Conservation (phyloP, 2,797 vertebrate species). For the Poecilia gillii region DNA sequence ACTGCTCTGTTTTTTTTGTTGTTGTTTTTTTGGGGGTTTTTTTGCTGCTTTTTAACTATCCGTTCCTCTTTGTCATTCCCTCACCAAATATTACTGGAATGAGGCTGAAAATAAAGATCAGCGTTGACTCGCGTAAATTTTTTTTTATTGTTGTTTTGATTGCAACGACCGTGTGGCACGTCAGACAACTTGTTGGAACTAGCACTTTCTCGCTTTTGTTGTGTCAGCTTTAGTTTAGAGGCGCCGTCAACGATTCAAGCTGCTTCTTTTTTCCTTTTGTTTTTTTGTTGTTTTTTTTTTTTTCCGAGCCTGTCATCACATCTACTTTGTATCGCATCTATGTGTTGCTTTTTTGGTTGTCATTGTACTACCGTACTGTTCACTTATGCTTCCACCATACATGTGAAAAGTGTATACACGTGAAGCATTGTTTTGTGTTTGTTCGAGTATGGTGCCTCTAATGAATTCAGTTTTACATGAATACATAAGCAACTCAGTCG, state of each 20-base stretch:
- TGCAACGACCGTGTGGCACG: constrained; percentile 48
- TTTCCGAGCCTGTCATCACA: constrained; percentile 89
- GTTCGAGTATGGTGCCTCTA: constrained; percentile 72
- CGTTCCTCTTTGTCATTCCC: constrained; percentile 50
- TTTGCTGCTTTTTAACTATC: constrained; percentile 43
- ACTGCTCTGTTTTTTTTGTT: constrained; percentile 50
- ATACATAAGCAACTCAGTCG: constrained; percentile 63
- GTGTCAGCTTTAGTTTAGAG: constrained; percentile 83
- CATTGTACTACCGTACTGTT: constrained; percentile 87
- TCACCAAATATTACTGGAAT: constrained; percentile 57
- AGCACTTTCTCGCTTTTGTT: constrained; percentile 76
- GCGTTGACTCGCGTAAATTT: constrained; percentile 44
- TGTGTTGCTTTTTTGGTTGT: constrained; percentile 91
- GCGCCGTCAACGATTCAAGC: constrained; percentile 92
- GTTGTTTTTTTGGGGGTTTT: too few relatives aligned
- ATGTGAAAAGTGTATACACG: constrained; percentile 77
- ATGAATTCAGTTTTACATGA: constrained; percentile 66
- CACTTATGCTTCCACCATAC: constrained; percentile 83
- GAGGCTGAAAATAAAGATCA: constrained; percentile 52
- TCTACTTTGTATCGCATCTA: constrained; percentile 91
- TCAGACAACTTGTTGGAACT: constrained; percentile 66
- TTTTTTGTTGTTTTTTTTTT: background rate
- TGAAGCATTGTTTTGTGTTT: constrained; percentile 78
- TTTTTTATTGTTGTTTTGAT: constrained; percentile 58
- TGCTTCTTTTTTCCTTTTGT: constrained; percentile 84